Conservation (phyloP, 2,797 vertebrate species). For the Phalanger gymnotis region DNA sequence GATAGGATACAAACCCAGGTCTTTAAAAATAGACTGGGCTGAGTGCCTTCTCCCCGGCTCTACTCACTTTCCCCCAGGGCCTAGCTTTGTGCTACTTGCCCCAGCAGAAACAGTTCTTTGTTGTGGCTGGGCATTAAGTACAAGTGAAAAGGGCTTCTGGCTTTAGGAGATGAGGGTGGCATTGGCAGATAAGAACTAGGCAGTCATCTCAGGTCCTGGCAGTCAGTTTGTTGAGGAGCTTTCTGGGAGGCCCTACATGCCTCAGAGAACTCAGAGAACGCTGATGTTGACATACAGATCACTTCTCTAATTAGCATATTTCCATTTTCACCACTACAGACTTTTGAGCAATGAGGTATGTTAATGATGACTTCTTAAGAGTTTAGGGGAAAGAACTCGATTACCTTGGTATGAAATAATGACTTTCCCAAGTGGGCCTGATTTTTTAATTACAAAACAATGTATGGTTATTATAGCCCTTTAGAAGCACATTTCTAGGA, state of each 20-base stretch:
- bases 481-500: constrained; percentile 59
- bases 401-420: constrained; percentile 23
- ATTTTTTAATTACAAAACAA: constrained; percentile 53
- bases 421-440: background rate
- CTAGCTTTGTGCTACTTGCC: background rate
- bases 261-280: constrained; percentile 62
- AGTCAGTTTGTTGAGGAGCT: background rate
- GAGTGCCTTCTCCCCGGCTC: background rate
- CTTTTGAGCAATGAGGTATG: constrained; percentile 46
- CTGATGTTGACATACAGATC: constrained; percentile 51
- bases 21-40: background rate
- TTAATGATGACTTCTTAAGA: constrained; percentile 26
- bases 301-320: constrained; percentile 59
- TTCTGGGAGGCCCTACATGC: constrained; percentile 77
- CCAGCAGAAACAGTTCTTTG: background rate
- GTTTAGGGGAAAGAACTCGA: background rate
- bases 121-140: background rate
- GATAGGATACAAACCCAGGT: background rate
- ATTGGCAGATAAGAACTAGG: constrained; percentile 48
- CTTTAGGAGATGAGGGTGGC: background rate
- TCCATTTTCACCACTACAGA: constrained; percentile 24
- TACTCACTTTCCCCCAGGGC: background rate
- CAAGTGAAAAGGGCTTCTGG: constrained; percentile 2
- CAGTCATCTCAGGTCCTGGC: background rate
- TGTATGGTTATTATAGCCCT: constrained; percentile 50